A percentile compares a stretch with the other conserved stretches of the same genome.
Conservation (phyloP, 1,140 invertebrate species). For the Drosophila ohnishii region DNA sequence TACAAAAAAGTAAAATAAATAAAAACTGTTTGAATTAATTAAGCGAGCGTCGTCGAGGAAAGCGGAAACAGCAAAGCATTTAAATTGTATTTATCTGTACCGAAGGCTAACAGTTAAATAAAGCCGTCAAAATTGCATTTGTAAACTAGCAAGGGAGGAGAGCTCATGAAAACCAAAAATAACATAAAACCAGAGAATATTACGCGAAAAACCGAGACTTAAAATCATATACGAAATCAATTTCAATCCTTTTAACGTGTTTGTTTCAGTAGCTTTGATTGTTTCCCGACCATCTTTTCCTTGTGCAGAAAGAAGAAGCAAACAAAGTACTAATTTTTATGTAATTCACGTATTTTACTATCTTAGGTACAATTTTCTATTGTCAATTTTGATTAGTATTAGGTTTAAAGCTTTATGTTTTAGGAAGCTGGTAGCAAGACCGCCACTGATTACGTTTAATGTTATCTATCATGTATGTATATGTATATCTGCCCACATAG, state of each 20-base stretch:
- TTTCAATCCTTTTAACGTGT: slow-evolving; percentile 33
- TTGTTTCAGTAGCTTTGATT: slow-evolving; percentile 35
- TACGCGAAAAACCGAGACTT: slow-evolving; percentile 18
- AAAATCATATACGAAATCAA: slow-evolving; percentile 16
- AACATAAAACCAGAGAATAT: slow-evolving; percentile 22
- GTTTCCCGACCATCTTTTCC: slow-evolving; percentile 37
- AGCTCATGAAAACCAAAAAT: slow-evolving; percentile 32
- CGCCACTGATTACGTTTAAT: slow-evolving; percentile 64
- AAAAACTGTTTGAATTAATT: slow-evolving; percentile 57
- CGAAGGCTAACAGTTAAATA: slow-evolving; percentile 60
- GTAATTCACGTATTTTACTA: slow-evolving; percentile 50
- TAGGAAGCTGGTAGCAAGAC: slow-evolving; percentile 54
- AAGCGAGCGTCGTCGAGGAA: slow-evolving; percentile 46
- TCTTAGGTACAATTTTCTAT: slow-evolving; percentile 64
- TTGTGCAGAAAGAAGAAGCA: slow-evolving; percentile 35
- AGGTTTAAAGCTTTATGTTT: slow-evolving; percentile 77
- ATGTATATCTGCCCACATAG: slow-evolving; percentile 48
- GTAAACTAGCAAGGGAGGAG: slow-evolving; percentile 57
- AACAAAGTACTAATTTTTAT: slow-evolving; percentile 47
- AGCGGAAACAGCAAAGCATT: slow-evolving; percentile 67
- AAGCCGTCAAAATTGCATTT: slow-evolving; percentile 78
- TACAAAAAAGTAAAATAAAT: slow-evolving; percentile 40
- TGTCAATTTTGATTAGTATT: slow-evolving; percentile 68
- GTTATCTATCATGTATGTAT: slow-evolving; percentile 55
- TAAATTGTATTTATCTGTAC: slow-evolving; percentile 74